Evolutionary conservation across 2,888 invertebrate species (phyloP).

Genomic region (Carpatolechia fugitivella): DNA sequence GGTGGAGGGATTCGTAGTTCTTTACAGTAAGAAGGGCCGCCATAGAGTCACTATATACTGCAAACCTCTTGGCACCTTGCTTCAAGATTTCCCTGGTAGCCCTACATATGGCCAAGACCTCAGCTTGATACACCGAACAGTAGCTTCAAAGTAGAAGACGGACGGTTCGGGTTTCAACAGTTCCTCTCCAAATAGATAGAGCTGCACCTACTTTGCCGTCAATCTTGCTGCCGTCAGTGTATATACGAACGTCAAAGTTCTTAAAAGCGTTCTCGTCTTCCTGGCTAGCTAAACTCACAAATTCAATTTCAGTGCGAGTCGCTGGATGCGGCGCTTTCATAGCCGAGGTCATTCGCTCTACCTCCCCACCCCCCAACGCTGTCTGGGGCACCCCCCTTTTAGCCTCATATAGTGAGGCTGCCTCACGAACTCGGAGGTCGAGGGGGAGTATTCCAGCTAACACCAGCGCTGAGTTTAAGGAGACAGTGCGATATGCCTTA

Average conservation of each 20-base stretch:
- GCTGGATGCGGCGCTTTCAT: not conserved
- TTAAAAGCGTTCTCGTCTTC: not conserved
- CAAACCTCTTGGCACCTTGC: too few species aligned
- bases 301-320: not conserved
- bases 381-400: constrained; percentile 14
- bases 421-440: constrained; percentile 14
- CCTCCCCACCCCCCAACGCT: too few species aligned
- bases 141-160: not conserved
- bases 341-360: not conserved
- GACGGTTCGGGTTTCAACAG: not conserved
- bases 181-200: not conserved
- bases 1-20: not conserved
- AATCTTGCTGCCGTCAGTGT: constrained; percentile 24
- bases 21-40: not conserved
- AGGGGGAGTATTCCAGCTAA: constrained; percentile 19
- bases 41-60: too few species aligned
- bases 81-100: not conserved
- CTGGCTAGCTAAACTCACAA: not conserved
- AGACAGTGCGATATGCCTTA: constrained; percentile 20
- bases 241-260: constrained; percentile 4
- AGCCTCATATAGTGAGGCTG: constrained; percentile 21
- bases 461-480: constrained; percentile 17
- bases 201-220: constrained; percentile 18
- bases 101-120: not conserved
- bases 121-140: constrained; percentile 1